Conservation (phyloP, 2,888 invertebrate genomes). For the Drosophila testacea region DNA sequence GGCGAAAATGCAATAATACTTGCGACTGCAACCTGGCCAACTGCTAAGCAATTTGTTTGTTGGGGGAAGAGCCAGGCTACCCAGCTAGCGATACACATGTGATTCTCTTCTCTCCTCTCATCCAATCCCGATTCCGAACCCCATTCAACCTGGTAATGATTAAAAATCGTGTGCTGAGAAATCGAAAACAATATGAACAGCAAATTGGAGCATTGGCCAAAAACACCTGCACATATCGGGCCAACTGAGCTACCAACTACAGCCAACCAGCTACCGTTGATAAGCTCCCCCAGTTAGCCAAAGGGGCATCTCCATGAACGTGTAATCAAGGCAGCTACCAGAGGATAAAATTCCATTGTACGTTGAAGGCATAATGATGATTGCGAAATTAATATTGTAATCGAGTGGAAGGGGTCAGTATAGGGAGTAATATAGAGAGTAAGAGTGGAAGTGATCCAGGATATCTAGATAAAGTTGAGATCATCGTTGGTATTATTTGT, state of each 20-base stretch:
- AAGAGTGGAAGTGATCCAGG: not conserved
- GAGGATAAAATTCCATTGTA: constrained; percentile 25
- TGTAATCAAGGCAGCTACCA: constrained; percentile 53
- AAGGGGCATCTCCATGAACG: constrained; percentile 30
- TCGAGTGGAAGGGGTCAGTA: constrained; percentile 21
- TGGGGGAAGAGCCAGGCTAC: constrained; percentile 52
- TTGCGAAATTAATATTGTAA: constrained; percentile 67
- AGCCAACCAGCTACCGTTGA: constrained; percentile 57
- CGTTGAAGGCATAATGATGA: constrained; percentile 55
- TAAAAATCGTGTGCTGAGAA: constrained; percentile 72
- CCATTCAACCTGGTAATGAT: constrained; percentile 63
- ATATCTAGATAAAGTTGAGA: no score
- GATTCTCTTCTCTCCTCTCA: constrained; percentile 33
- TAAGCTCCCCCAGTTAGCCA: constrained; percentile 43
- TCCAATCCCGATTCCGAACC: constrained; percentile 8
- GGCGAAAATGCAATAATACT: constrained; percentile 75
- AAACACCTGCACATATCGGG: constrained; percentile 67
- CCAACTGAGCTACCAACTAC: constrained; percentile 50
- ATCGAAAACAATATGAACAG: constrained; percentile 68
- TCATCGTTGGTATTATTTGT: no score
- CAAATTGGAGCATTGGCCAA: constrained; percentile 76
- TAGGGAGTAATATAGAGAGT: constrained; percentile 1
- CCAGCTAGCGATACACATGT: constrained; percentile 27
- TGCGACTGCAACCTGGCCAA: constrained; percentile 10
- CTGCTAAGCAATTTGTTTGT: constrained; percentile 66